These are phyloP conservation scores for Microctonus hyperodae DNA, from an alignment of 2,888 invertebrate genomes.

Conservation along the genomic window DNA sequence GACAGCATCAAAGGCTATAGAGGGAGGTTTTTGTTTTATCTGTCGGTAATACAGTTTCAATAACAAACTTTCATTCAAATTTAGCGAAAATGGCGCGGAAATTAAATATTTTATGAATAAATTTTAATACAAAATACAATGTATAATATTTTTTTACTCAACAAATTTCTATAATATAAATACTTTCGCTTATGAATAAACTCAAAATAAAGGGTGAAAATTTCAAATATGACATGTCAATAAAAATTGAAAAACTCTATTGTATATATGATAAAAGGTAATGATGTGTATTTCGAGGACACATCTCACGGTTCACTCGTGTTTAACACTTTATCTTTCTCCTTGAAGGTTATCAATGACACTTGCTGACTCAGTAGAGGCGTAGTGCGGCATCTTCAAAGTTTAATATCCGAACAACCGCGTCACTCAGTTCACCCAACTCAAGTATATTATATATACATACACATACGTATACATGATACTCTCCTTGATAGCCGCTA, in stretches of 20 bases:
- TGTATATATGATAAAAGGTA: constrained; percentile 24
- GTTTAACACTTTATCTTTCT: constrained; percentile 57
- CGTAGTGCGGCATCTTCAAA: constrained; percentile 51
- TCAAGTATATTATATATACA: constrained; percentile 38
- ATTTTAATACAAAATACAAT: too few species aligned
- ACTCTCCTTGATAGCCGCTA: constrained; percentile 25
- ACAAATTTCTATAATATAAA: too few species aligned
- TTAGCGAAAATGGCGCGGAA: too few species aligned
- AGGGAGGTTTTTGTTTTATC: too few species aligned
- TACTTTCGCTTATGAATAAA: too few species aligned
- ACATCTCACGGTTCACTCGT: constrained; percentile 35
- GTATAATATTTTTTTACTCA: too few species aligned
- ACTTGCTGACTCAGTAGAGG: constrained; percentile 55
- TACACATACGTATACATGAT: constrained; percentile 21
- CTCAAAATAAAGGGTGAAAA: too few species aligned
- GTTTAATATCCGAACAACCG: constrained; percentile 57
- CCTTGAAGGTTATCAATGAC: constrained; percentile 57
- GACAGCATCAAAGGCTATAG: too few species aligned
- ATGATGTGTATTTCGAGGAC: constrained; percentile 35
- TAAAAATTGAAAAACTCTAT: constrained; percentile 9
- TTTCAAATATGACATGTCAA: not conserved
- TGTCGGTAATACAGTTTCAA: too few species aligned
- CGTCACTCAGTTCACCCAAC: constrained; percentile 47
- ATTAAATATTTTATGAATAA: too few species aligned
- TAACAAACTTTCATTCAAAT: too few species aligned